Evolutionary conservation across 2,888 invertebrate species (phyloP), one percentile per base, ranked within the genome.

Genomic region (Ecliptopera silaceata): DNA sequence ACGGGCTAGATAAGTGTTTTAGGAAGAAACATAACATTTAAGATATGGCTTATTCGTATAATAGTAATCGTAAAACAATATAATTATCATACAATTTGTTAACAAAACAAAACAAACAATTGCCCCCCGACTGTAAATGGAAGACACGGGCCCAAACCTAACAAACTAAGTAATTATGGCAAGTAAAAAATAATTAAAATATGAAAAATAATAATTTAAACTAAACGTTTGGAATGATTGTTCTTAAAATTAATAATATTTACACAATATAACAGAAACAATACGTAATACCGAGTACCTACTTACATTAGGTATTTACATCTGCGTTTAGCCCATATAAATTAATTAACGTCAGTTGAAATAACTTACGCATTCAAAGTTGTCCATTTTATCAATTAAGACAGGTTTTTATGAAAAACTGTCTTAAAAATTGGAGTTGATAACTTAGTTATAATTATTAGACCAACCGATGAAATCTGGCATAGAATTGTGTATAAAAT

Each of bases 191-290:
- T 63, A 63, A 82, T 84, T 79, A 84, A 84, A 86, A 85, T 81
- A 87, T 84, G 78, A 80, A 84, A 82, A 79, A 79, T 73, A 84
- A 86, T 84, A 86, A 86, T 83, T 82, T 86, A 82, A 82, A 82
- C 83, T 87, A 88, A 82, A 82, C 80, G 83, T 84, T 86, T 88
- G 88, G 87, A 89, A 88, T 88, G 84, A 82, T 85, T 73, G 69
- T 77, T 79, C 82, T 80, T 79, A 70, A 62, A 76, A 79, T 75
- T 76, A 75, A 75, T 75, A 76, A 71, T 88, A 89, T 90, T 86
- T 89, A 89, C 88, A 87, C 69, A 79, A 72, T 74, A 80, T 83
- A 89, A 88, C 87, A 87, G 82, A 84, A 86, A 87, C 82, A 86
- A 82, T 75, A 63, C 49, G 61, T 59, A 77, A 70, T 74, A 72